Percentiles rank a stretch among this genome's conserved stretches.
Conservation (phyloP, 2,888 invertebrate species). For the Pollenia angustigena region DNA sequence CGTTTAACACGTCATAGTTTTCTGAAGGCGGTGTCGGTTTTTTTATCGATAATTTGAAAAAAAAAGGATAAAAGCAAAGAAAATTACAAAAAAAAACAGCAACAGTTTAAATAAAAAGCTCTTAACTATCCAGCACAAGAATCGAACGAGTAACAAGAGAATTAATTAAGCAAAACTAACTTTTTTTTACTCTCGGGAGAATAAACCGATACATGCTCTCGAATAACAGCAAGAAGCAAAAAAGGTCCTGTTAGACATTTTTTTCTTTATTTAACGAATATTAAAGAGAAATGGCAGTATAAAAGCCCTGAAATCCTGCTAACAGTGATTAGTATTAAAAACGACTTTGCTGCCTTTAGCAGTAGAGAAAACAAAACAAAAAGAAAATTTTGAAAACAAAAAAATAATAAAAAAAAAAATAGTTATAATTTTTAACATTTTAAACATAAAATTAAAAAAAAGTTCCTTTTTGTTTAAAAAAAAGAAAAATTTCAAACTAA, state of each 20-base stretch:
- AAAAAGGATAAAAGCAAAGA: constrained; percentile 17
- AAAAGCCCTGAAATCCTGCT: constrained; percentile 76
- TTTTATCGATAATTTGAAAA: constrained; percentile 17
- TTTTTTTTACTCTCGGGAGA: constrained; percentile 75
- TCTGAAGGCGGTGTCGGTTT: constrained; percentile 74
- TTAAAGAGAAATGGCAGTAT: constrained; percentile 75
- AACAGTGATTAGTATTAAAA: constrained; percentile 76
- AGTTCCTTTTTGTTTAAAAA: constrained; percentile 40
- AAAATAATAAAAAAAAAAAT: constrained; percentile 17
- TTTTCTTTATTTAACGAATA: not conserved
- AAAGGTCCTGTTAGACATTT: constrained; percentile 22
- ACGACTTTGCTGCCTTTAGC: constrained; percentile 71
- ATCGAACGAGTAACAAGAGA: constrained; percentile 53
- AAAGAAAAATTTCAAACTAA: not conserved
- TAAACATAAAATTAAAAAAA: constrained; percentile 9
- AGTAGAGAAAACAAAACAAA: constrained; percentile 74
- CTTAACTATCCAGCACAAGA: constrained; percentile 36
- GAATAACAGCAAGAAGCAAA: constrained; percentile 31
- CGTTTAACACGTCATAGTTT: constrained; percentile 79
- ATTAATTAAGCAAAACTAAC: constrained; percentile 54
- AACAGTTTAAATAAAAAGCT: constrained; percentile 61
- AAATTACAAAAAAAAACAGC: constrained; percentile 49
- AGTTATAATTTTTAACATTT: constrained; percentile 27
- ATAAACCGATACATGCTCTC: constrained; percentile 41
- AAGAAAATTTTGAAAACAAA: not conserved